phyloP scores from a whole-genome alignment of 2,888 invertebrate genomes.

The Hypselothyrea guttata region DNA sequence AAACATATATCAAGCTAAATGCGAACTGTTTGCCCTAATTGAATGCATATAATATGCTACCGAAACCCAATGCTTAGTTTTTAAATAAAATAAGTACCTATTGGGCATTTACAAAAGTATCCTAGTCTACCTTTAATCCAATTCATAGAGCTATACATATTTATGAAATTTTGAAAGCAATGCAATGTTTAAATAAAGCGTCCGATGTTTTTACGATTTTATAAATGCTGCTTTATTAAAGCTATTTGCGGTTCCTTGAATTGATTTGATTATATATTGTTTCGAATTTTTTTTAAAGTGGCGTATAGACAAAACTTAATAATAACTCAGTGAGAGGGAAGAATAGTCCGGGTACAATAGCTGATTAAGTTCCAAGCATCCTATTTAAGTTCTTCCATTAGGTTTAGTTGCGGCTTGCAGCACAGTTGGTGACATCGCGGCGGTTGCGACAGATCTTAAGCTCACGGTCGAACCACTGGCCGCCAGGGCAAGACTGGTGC shows the following conservation, averaged over 20 bases:
- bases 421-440: constrained; percentile 37
- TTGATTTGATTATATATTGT: background rate
- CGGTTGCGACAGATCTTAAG: constrained; percentile 38
- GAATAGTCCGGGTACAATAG: constrained; percentile 19
- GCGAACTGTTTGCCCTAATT: too few species aligned
- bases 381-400: background rate
- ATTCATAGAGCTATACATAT: too few species aligned
- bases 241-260: constrained; percentile 26
- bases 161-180: too few species aligned
- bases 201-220: constrained; percentile 10
- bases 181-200: too few species aligned
- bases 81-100: too few species aligned
- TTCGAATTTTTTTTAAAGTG: constrained; percentile 9
- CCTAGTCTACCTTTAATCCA: too few species aligned
- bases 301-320: constrained; percentile 7
- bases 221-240: constrained; percentile 49
- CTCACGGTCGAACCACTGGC: constrained; percentile 55
- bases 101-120: too few species aligned
- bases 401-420: constrained; percentile 36
- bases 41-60: too few species aligned
- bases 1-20: too few species aligned
- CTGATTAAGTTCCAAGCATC: background rate
- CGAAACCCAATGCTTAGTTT: too few species aligned
- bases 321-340: constrained; percentile 1
- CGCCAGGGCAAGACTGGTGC: constrained; percentile 37